Conservation (phyloP, 2,113 vertebrate genomes). For the Cervus canadensis region DNA sequence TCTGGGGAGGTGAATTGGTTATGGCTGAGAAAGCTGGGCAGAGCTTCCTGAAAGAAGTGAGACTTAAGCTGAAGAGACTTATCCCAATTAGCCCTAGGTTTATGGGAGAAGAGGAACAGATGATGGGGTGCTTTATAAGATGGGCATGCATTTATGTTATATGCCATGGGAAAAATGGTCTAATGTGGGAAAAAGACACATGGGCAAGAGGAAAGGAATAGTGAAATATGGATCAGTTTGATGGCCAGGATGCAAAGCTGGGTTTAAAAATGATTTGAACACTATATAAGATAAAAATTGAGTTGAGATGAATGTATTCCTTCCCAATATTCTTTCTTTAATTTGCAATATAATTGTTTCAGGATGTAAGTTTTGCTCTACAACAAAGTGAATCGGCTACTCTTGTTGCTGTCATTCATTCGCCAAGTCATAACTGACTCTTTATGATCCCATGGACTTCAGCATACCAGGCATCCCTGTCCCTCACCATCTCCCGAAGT, state of each 20-base stretch:
- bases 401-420: neutral
- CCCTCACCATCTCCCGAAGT: neutral
- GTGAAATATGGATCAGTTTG: neutral
- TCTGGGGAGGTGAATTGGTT: neutral
- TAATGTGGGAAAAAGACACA: neutral
- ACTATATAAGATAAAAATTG: neutral
- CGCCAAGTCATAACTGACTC: rapidly evolving
- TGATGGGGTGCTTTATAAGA: neutral
- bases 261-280: neutral
- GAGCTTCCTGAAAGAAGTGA: neutral
- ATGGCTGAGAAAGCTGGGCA: neutral
- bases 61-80: neutral
- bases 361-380: neutral
- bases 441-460: neutral
- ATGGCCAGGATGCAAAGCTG: neutral
- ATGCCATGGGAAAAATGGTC: neutral
- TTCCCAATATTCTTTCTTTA: neutral
- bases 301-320: neutral
- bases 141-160: neutral
- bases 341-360: neutral
- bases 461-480: neutral
- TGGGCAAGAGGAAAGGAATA: neutral
- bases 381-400: neutral
- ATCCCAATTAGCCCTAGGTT: neutral
- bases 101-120: neutral